Evolutionary conservation across 2,888 invertebrate species (phyloP), one percentile per base, ranked within the genome.

Genomic region (Thymelicus acteon): DNA sequence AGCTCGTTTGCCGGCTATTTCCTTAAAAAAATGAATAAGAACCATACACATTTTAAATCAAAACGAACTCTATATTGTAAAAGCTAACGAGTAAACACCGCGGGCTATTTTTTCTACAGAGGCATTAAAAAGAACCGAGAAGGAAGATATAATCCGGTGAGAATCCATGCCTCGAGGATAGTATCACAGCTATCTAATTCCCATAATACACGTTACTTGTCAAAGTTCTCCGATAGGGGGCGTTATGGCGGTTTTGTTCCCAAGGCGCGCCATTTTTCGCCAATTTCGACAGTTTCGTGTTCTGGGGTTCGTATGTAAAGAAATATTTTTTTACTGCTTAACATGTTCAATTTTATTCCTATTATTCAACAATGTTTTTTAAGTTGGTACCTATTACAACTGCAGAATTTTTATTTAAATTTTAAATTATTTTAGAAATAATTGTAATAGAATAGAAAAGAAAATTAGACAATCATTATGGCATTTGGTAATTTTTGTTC

Each of bases 121-220:
- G 69, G 75, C 79, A 83, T 84, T 84, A 81, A 82, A 82, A 83
- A 83, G 64, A 74, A 74, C 67, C 72, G 72, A 72, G 62, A 75
- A 74, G 70, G 72, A 66, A 75, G 79, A 79, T 67, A 75, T 79
- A 78, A 75, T 72, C 70, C 37, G 39, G 72, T 68, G 67, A 77
- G 74, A 75, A 72, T 70, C 72, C 67, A 60, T 74, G 75, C 75
- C 79, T 74, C 54, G 64, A 74, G 78, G 79, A 77, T 73, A 75
- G 85, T 86, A 87, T 81, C 76, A 83, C 82, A 85, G 85, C 85
- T 90, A 92, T 92, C 90, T 90, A 86, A 89, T 89, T 86, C 90
- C 83, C 89, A 88, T 90, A 91, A 88, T 88, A 89, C 85, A 84
- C 87, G 85, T 87, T 85, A 87, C 87, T 89, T 87, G 91, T 90